These are phyloP conservation scores for Neoitamus cyanurus DNA, from an alignment of 2,888 invertebrate species.

Conservation along the genomic window DNA sequence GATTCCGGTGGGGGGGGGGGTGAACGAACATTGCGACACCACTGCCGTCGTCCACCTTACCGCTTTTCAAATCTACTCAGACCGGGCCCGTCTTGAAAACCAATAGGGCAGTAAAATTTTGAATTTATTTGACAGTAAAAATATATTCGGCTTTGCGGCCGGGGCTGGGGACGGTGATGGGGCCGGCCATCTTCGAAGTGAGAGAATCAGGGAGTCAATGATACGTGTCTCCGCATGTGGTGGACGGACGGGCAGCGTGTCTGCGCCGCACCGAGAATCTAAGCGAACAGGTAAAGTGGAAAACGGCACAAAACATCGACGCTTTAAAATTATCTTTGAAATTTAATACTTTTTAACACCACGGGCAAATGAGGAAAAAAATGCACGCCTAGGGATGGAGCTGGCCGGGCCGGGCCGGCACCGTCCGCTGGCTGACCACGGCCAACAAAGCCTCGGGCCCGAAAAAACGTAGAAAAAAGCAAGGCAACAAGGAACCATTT, in stretches of 20 bases:
- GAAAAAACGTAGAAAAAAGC: not conserved
- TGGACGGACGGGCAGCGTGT: not conserved
- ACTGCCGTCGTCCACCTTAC: not conserved
- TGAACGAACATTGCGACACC: not conserved
- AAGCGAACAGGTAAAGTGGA: slow-evolving; percentile 4
- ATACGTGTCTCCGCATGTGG: not conserved
- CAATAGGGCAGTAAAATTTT: slow-evolving; percentile 33
- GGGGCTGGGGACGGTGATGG: not conserved
- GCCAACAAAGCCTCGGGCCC: not conserved
- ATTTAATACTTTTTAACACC: slow-evolving; percentile 47
- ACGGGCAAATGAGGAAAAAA: slow-evolving; percentile 6
- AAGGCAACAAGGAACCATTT: slow-evolving; percentile 26
- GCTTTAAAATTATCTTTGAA: slow-evolving; percentile 42
- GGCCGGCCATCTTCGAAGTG: not conserved
- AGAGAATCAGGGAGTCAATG: slow-evolving; percentile 10
- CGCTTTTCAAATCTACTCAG: not conserved
- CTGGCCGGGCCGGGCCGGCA: not conserved
- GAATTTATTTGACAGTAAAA: slow-evolving; percentile 37
- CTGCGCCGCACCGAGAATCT: not conserved
- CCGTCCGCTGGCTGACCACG: not conserved
- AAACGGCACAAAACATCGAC: not conserved
- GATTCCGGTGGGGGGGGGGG: not conserved
- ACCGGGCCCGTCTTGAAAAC: not conserved
- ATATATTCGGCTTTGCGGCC: not conserved
- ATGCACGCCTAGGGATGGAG: not conserved